A percentile compares a stretch with the other conserved stretches of the same genome.
Evolutionary conservation across 2,797 vertebrate genomes (phyloP).

Genomic region (Epinephelus awoara): DNA sequence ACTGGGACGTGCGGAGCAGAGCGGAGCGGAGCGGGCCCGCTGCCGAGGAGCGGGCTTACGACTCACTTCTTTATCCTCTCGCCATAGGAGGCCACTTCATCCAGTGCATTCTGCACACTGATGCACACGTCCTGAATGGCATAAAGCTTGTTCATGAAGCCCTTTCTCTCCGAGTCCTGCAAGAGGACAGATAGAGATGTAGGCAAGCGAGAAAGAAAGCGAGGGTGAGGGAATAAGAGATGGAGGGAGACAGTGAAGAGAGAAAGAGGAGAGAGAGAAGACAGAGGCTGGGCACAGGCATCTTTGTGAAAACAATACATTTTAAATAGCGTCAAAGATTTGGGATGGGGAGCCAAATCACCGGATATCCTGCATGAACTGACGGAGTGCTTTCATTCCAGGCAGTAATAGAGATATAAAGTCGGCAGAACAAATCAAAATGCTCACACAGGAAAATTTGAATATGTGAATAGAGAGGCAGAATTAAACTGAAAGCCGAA

Average conservation of each 20-base stretch:
- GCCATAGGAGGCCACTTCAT: slow-evolving; percentile 96
- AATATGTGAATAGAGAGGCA: slow-evolving; percentile 80
- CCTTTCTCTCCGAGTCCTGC: slow-evolving; percentile 98
- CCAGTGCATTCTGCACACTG: slow-evolving; percentile 96
- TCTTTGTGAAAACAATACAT: slow-evolving; percentile 81
- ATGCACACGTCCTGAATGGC: slow-evolving; percentile 99
- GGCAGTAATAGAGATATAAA: slow-evolving; percentile 84
- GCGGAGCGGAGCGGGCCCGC: slow-evolving; percentile 62
- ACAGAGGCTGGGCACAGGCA: slow-evolving; percentile 77
- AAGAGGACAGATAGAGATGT: slow-evolving; percentile 80
- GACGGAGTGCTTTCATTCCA: slow-evolving; percentile 77
- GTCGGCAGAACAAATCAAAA: slow-evolving; percentile 85
- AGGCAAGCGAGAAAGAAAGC: slow-evolving; percentile 62
- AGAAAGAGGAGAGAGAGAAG: slow-evolving; percentile 51
- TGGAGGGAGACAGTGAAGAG: slow-evolving; percentile 45
- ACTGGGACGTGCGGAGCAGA: slow-evolving; percentile 61
- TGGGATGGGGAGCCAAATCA: slow-evolving; percentile 82
- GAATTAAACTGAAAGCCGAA: slow-evolving; percentile 81
- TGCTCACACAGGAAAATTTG: slow-evolving; percentile 78
- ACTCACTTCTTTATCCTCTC: slow-evolving; percentile 99
- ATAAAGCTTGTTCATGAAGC: slow-evolving; percentile 98
- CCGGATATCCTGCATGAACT: slow-evolving; percentile 79
- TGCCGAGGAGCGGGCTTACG: slow-evolving; percentile 77
- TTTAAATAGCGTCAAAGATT: slow-evolving; percentile 83
- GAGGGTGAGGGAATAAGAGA: slow-evolving; percentile 56